phyloP scores from a whole-genome alignment of 2,888 invertebrate genomes.

The Herminia tarsipennalis region DNA sequence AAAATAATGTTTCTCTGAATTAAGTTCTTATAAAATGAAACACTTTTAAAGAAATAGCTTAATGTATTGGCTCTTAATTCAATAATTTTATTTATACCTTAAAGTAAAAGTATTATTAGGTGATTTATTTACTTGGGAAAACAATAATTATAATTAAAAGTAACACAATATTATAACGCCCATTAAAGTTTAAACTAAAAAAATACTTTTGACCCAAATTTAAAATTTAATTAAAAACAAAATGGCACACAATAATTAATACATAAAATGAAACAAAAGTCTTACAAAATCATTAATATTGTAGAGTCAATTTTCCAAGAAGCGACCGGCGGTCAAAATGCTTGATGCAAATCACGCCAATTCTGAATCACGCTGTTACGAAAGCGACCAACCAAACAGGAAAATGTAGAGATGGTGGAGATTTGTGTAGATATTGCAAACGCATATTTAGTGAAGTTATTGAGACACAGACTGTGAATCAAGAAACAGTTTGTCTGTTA shows the following conservation, averaged over 20 bases:
- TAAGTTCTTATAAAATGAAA: too few species aligned
- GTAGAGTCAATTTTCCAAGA: conserved; percentile 37
- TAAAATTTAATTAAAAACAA: not conserved
- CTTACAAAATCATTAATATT: too few species aligned
- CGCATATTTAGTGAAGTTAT: conserved; percentile 45
- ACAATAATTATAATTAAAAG: too few species aligned
- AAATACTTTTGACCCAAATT: not conserved
- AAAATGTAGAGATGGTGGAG: conserved; percentile 56
- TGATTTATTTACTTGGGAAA: too few species aligned
- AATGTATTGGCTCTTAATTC: too few species aligned
- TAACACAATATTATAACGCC: too few species aligned
- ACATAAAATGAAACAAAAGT: too few species aligned
- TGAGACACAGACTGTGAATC: conserved; percentile 58
- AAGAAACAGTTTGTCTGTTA: conserved; percentile 42
- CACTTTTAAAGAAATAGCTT: too few species aligned
- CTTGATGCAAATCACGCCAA: conserved; percentile 28
- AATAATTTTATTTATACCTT: too few species aligned
- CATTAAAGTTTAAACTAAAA: not conserved
- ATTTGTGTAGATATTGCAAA: conserved; percentile 40
- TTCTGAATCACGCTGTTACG: conserved; percentile 69
- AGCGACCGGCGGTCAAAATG: conserved; percentile 15
- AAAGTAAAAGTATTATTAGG: too few species aligned
- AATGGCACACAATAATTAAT: too few species aligned
- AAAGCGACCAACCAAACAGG: conserved; percentile 65
- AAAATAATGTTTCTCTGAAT: too few species aligned